Evolutionary conservation across 2,113 vertebrate species (phyloP), one percentile per base, ranked within the genome.

Genomic region (Eonycteris spelaea): DNA sequence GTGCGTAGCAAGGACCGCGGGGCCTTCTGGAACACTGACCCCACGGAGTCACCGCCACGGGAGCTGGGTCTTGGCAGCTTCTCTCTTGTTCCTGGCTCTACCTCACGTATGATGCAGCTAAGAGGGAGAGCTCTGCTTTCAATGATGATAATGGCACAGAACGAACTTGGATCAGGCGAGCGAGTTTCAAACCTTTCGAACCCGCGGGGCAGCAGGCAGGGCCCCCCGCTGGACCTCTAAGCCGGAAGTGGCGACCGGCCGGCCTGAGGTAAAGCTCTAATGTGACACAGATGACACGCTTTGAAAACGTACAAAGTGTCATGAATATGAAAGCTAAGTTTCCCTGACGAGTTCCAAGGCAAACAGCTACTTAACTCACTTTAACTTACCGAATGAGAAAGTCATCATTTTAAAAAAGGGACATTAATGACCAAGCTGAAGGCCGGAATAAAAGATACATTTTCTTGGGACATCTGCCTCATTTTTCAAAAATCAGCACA

Each of bases 21-120:
- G 15, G 91, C 35, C 18, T 30, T 11, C 6, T 3, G 2, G 40
- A 28, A 21, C 0, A 1, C 1, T 0, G 22, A 6, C 1, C 28
- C 48, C 13, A 4, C 1, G 5, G 59, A 4, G 35, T 7, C 10
- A 0, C 24, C 40, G 13, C 6, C 35, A 4, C 0, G 21, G 38
- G 15, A 38, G 43, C 51, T 0, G 0, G 45, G 61, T 4, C 2
- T 3, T 0, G 6, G 48, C 35, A n/a, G 4, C 3, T 5, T 3
- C 1, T 3, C 11, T 28, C 53, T 21, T 2, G 0, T 3, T 22
- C 45, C 53, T 14, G 12, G 59, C 43, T 12, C 28, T 0, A 0
- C 3, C 4, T 5, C 0, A 9, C 0, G 2, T 0, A 9, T 5
- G 8, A 3, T 1, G 7, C 28, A 5, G 33, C 0, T 5, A 22